phyloP scores from a whole-genome alignment of 2,113 vertebrate species.

The Anser cygnoides region DNA sequence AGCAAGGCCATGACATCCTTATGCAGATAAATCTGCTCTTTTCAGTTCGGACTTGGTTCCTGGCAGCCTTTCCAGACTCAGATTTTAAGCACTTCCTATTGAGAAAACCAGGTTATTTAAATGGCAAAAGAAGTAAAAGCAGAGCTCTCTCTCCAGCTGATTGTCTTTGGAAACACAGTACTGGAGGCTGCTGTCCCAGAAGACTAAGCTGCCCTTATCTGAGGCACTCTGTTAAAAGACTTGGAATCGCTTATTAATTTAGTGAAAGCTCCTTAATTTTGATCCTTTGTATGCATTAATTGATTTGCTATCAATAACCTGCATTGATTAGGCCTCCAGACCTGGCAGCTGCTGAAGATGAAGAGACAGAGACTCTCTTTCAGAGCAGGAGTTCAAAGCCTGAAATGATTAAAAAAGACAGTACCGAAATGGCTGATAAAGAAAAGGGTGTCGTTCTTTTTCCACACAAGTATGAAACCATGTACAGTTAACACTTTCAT shows the following conservation, averaged over 20 bases:
- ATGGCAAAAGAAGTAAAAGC: neutral
- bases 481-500: slow-evolving; percentile 50
- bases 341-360: slow-evolving; percentile 56
- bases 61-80: slow-evolving; percentile 8
- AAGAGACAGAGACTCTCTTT: slow-evolving; percentile 57
- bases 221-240: slow-evolving; percentile 68
- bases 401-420: slow-evolving; percentile 60
- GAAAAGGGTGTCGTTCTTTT: slow-evolving; percentile 50
- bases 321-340: slow-evolving; percentile 69
- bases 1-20: neutral
- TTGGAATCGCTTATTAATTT: slow-evolving; percentile 75
- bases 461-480: neutral
- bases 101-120: slow-evolving; percentile 54
- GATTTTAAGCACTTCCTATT: slow-evolving; percentile 28
- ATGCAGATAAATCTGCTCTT: slow-evolving; percentile 23
- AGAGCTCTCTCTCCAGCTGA: slow-evolving; percentile 11
- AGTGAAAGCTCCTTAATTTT: slow-evolving; percentile 72
- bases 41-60: neutral
- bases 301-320: slow-evolving; percentile 76
- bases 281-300: slow-evolving; percentile 73
- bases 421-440: slow-evolving; percentile 63
- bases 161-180: slow-evolving; percentile 56
- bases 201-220: slow-evolving; percentile 68
- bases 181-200: slow-evolving; percentile 55
- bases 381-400: slow-evolving; percentile 66